Conservation (phyloP, 1,140 invertebrate species). For the Hermatobates lingyangjiaoensis region DNA sequence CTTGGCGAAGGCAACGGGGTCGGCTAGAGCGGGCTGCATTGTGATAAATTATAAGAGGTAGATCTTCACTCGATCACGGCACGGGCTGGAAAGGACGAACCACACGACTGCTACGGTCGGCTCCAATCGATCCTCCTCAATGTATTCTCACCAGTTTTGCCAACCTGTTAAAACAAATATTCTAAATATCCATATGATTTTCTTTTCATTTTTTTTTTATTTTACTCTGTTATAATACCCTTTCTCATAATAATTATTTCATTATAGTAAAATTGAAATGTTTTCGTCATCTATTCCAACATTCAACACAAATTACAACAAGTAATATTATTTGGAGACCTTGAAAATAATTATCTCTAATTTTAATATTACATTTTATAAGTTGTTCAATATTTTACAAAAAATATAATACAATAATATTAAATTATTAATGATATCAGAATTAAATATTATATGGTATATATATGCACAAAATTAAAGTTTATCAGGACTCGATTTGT, state of each 20-base stretch:
- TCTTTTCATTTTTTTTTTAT: not conserved
- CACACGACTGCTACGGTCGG: not conserved
- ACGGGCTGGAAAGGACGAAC: not conserved
- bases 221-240: not conserved
- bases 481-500: too few relatives aligned
- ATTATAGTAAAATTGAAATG: not conserved
- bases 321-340: too few relatives aligned
- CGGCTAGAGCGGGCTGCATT: conserved; percentile 27
- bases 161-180: not conserved
- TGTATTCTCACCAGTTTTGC: not conserved
- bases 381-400: too few relatives aligned
- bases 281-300: not conserved
- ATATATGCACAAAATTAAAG: too few relatives aligned
- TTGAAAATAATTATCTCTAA: too few relatives aligned
- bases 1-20: conserved; percentile 43
- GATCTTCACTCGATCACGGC: not conserved
- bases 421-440: too few relatives aligned
- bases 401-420: too few relatives aligned
- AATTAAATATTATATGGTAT: too few relatives aligned
- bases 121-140: not conserved
- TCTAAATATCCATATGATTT: not conserved
- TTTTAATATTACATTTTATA: too few relatives aligned
- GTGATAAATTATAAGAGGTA: not conserved
- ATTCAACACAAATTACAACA: not conserved
- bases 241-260: not conserved